Base-by-base conservation (phyloP, 53 echinoderm and acorn worm genomes). In the Echinometra lucunter region DNA sequence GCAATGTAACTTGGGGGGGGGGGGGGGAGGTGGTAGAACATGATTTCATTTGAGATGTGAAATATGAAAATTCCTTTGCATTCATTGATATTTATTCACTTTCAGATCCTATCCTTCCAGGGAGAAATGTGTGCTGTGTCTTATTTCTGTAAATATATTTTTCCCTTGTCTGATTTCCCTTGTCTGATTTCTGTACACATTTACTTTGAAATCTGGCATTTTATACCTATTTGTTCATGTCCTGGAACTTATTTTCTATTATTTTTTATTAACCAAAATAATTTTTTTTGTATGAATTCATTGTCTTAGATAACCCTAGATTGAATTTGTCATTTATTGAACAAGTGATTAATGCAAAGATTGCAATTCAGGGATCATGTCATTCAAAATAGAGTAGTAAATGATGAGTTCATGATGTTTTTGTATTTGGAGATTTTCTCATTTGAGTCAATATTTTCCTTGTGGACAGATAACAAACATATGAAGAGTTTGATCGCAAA, bases 1-100 rank as follows among this genome's bases (percentile, higher is more conserved):
- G n/a, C n/a, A n/a, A n/a, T n/a, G n/a, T n/a, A n/a, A n/a, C n/a
- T n/a, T n/a, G n/a, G n/a, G n/a, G n/a, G n/a, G n/a, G n/a, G n/a
- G n/a, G n/a, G n/a, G n/a, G n/a, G n/a, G n/a, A n/a, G 53, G 53
- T 53, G 53, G 53, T 53, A 13, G 53, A 13, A 53, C 53, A 53
- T 53, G 9, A 53, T 13, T 53, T 11, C 8, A 11, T 53, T 53
- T 53, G 53, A 53, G 53, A 53, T 53, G 6, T 81, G 21, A 81
- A 81, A 12, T 38, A 21, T 81, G 13, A 44, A 42, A 78, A 44
- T 81, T 42, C 2, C 44, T 81, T 16, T 81, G 40, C 15, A 6
- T 40, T 23, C 44, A 81, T 81, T 42, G n/a, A n/a, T 81, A 81
- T 81, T 81, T 81, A 81, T 81, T 81, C 6, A 81, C 17, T 81